Conservation (phyloP, 2,888 invertebrate genomes). For the Thecophora atra region DNA sequence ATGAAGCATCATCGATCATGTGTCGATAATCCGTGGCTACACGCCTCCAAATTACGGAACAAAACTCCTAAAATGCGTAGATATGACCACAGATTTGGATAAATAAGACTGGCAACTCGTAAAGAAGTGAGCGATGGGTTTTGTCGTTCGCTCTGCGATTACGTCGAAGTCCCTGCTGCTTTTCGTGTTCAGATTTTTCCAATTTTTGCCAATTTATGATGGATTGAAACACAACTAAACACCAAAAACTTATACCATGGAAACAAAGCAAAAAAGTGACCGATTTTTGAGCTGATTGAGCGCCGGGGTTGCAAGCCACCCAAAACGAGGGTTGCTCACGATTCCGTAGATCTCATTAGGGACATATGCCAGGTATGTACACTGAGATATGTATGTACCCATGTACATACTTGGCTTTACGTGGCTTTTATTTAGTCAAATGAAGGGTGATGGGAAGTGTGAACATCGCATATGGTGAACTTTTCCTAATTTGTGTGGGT, state of each 20-base stretch:
- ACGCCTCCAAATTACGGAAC: slow-evolving; percentile 50
- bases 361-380: slow-evolving; percentile 44
- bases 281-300: slow-evolving; percentile 34
- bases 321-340: slow-evolving; percentile 31
- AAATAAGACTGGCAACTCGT: background rate
- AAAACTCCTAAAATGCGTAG: background rate
- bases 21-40: slow-evolving; percentile 58
- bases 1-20: slow-evolving; percentile 54
- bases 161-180: background rate
- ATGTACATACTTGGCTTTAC: background rate
- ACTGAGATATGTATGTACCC: background rate
- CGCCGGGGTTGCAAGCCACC: slow-evolving; percentile 9
- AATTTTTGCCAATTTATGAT: slow-evolving; percentile 28
- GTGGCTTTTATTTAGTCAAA: background rate
- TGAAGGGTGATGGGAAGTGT: background rate
- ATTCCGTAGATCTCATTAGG: slow-evolving; percentile 42
- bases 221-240: background rate
- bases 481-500: background rate
- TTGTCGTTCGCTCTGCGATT: background rate
- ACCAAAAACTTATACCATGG: background rate
- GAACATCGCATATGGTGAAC: background rate
- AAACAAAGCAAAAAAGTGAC: slow-evolving; percentile 12
- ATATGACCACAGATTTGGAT: slow-evolving; percentile 16
- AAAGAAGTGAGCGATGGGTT: background rate
- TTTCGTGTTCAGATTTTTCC: slow-evolving; percentile 5